A percentile compares a stretch with the other conserved stretches of the same genome.
These are phyloP conservation scores for Chiroxiphia lanceolata DNA, from an alignment of 2,797 vertebrate genomes.

Conservation along the genomic window DNA sequence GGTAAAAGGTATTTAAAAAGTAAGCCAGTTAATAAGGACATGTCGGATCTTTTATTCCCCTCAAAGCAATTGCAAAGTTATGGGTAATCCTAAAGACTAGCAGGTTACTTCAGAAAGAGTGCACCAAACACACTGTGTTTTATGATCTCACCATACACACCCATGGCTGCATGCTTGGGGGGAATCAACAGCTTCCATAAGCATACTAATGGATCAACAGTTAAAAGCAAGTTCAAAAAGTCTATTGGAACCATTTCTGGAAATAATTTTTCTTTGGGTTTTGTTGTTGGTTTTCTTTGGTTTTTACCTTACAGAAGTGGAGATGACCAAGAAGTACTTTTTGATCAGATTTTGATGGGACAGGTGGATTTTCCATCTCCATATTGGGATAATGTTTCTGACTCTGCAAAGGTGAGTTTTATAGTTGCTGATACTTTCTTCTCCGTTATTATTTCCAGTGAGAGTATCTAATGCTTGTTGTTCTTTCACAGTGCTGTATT, in stretches of 20 bases:
- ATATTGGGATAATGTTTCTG: constrained; percentile 94
- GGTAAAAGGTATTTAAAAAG: constrained; percentile 12
- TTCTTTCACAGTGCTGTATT: neutral
- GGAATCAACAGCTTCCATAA: neutral
- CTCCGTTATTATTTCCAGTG: neutral
- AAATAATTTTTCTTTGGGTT: constrained; percentile 19
- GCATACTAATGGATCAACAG: neutral
- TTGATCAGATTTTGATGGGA: constrained; percentile 92
- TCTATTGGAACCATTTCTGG: neutral
- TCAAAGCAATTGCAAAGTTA: neutral
- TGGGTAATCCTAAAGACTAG: neutral
- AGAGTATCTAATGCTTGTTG: neutral
- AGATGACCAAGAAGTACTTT: constrained; percentile 91
- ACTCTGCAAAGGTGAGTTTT: constrained; percentile 87
- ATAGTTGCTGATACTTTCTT: neutral
- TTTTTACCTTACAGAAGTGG: constrained; percentile 77
- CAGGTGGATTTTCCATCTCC: constrained; percentile 91
- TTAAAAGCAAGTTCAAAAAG: neutral
- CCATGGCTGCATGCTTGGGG: neutral
- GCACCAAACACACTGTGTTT: neutral
- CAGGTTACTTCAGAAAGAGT: neutral
- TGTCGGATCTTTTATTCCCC: neutral
- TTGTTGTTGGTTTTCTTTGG: constrained; percentile 38
- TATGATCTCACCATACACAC: neutral
- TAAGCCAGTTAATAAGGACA: neutral